Base-by-base conservation (phyloP, 2,888 invertebrate genomes). In the Erebia epiphron region DNA sequence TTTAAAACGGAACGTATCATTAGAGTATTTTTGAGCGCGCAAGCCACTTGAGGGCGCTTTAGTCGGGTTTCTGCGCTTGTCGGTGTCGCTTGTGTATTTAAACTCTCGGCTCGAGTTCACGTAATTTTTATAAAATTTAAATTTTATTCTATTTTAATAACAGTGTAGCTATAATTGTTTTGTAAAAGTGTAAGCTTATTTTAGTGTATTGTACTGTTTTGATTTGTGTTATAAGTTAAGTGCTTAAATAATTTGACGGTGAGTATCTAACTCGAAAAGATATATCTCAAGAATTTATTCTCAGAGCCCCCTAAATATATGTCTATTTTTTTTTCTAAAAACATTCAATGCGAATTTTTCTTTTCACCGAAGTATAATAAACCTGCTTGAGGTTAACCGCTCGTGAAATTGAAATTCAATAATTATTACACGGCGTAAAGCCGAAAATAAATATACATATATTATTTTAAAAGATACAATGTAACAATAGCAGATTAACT, bases 11-110 rank as follows among this genome's bases (percentile, higher is more conserved):
- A 75, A 75, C 70, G 69, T 73, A 65, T 74, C 76, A 63, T 69
- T 71, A 72, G 85, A 78, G 78, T 86, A 86, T 86, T 86, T 88
- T 85, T 35, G 35, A 35, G 79, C 83, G 78, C 75, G 76, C 72
- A 76, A 77, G 73, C 82, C 86, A 84, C 83, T 74, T 83, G 88
- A 86, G 82, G 86, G 83, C 80, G 79, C 80, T 72, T 77, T 75
- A 93, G 93, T 93, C 92, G 92, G 92, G 92, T 93, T 93, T 92
- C 88, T 89, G 88, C 89, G 88, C 86, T 91, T 83, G 88, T 81
- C 82, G 86, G 88, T 83, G 81, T 79, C 72, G 83, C 87, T 84
- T 87, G 90, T 87, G 79, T 80, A 84, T 84, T n/a, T n/a, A n/a
- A 78, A 79, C 78, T 82, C 82, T 87, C 85, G 86, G 83, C 87